These are phyloP conservation scores for Epinotia bilunana DNA, from an alignment of 2,888 invertebrate species.

Conservation along the genomic window DNA sequence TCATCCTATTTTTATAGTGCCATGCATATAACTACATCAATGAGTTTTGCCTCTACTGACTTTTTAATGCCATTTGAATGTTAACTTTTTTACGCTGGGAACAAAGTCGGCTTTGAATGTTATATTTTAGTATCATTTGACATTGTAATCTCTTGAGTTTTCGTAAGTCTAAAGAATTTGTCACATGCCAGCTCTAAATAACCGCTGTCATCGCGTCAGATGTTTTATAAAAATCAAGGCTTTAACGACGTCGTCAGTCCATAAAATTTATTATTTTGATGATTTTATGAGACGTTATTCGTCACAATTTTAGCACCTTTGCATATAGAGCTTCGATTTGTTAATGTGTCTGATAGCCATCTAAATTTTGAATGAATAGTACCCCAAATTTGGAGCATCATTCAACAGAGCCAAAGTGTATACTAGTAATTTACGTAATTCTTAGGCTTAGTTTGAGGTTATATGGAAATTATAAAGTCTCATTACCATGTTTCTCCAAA, in stretches of 20 bases:
- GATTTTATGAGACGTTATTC: slow-evolving; percentile 64
- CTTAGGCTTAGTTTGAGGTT: slow-evolving; percentile 4
- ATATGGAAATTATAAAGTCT: slow-evolving; percentile 18
- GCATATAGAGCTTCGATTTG: slow-evolving; percentile 50
- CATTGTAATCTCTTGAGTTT: slow-evolving; percentile 45
- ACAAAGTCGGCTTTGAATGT: neutral
- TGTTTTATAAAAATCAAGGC: slow-evolving; percentile 73
- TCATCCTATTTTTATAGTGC: slow-evolving; percentile 57
- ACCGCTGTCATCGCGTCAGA: slow-evolving; percentile 70
- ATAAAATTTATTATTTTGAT: slow-evolving; percentile 75
- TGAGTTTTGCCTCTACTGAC: neutral
- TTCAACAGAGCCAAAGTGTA: slow-evolving; percentile 3
- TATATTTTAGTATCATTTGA: neutral
- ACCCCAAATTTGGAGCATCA: slow-evolving; percentile 9
- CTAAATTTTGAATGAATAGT: slow-evolving; percentile 33
- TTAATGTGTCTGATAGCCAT: slow-evolving; percentile 33
- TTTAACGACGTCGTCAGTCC: slow-evolving; percentile 72
- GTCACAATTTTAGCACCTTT: slow-evolving; percentile 65
- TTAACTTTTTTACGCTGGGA: neutral
- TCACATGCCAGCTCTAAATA: slow-evolving; percentile 66
- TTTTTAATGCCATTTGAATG: neutral
- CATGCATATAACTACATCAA: slow-evolving; percentile 8
- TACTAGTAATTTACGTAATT: slow-evolving; percentile 15
- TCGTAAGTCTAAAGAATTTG: slow-evolving; percentile 65
- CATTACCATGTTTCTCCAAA: neutral